phyloP scores from a whole-genome alignment of 1,140 invertebrate genomes.

The Orussus abietinus region DNA sequence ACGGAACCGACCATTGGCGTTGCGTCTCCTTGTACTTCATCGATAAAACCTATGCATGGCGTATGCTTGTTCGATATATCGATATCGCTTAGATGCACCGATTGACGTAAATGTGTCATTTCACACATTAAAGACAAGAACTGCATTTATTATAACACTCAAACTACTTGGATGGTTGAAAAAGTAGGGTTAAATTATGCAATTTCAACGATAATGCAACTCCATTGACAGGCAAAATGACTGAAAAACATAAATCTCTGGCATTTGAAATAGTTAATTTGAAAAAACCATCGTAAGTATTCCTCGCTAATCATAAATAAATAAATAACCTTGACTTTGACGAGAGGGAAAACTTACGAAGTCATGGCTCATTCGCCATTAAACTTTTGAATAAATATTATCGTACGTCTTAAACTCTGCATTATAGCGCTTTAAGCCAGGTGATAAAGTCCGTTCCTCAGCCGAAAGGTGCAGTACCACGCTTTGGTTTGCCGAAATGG shows the following conservation, averaged over 20 bases:
- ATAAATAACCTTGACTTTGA: no score
- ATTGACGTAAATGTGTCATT: not conserved
- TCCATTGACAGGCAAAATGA: not conserved
- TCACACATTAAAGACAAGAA: not conserved
- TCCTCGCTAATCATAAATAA: no score
- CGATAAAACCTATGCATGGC: no score
- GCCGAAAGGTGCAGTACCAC: conserved; percentile 29
- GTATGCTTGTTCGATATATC: no score
- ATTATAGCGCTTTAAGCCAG: conserved; percentile 27
- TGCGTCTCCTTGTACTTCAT: no score
- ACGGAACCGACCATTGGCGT: no score
- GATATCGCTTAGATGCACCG: no score
- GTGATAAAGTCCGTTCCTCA: conserved; percentile 32
- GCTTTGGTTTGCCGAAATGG: conserved; percentile 45
- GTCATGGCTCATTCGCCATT: no score
- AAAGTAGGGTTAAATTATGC: not conserved
- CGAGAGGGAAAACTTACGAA: no score
- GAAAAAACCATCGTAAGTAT: conserved; percentile 35
- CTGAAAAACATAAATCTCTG: not conserved
- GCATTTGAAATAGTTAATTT: conserved; percentile 19
- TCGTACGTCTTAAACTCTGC: no score
- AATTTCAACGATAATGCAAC: not conserved
- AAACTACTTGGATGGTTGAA: not conserved
- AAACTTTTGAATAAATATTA: no score
- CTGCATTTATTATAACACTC: not conserved